phyloP scores from a whole-genome alignment of 2,113 vertebrate genomes.

The Pelodiscus sinensis region DNA sequence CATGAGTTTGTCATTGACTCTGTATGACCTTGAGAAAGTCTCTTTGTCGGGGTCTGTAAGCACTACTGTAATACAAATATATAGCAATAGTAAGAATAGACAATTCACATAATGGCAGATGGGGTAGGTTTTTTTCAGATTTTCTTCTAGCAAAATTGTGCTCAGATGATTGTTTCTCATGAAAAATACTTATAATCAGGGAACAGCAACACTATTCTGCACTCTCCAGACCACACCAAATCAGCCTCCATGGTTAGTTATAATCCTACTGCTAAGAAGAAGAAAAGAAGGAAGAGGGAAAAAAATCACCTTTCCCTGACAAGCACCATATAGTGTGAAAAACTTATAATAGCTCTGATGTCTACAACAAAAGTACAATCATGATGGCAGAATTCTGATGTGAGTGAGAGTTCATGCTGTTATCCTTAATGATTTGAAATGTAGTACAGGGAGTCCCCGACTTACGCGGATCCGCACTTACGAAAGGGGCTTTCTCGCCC shows the following conservation, averaged over 20 bases:
- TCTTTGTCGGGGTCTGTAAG: neutral
- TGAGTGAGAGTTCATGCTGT: neutral
- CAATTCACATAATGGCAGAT: neutral
- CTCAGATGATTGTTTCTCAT: neutral
- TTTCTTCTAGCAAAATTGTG: neutral
- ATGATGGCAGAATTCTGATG: neutral
- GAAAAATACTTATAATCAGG: neutral
- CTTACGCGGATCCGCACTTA: too few relatives aligned
- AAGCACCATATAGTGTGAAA: neutral
- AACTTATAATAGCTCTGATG: neutral
- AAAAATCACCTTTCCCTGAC: neutral
- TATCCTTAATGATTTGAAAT: neutral
- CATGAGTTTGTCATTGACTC: neutral
- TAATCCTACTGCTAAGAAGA: neutral
- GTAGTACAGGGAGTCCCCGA: too few relatives aligned
- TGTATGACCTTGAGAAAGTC: neutral
- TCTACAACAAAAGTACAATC: neutral
- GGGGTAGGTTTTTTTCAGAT: neutral
- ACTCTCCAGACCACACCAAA: neutral
- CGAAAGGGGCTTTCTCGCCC: too few relatives aligned
- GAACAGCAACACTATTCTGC: neutral
- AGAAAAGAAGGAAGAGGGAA: neutral
- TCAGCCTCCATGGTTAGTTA: neutral
- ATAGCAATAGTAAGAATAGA: neutral
- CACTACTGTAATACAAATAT: neutral